Base-by-base conservation (phyloP, 1,140 invertebrate genomes). In the Ips typographus region DNA sequence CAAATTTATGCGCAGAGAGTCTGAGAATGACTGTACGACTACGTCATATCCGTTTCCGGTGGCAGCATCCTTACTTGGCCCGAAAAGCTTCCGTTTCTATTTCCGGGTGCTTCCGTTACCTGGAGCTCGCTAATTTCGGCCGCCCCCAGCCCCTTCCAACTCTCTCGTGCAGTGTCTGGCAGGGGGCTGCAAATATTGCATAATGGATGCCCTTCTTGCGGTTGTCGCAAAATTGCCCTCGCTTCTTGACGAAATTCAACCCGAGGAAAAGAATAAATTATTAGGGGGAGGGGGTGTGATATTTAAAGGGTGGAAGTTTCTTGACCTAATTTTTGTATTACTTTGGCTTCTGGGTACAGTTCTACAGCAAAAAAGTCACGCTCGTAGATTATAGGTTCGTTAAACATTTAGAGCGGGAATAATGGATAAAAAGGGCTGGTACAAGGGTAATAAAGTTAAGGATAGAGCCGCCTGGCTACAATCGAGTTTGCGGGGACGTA, bases 41-140 rank as follows among this genome's bases (percentile, higher is more conserved):
- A 60, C 65, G 65, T 68, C 65, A 61, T 53, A 68, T 68, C 65
- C 65, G 57, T 59, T 60, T 68, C 65, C 65, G 47, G 41, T 53
- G 39, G 57, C 58, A 61, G 65, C 58, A 68, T 68, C 65, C 65
- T 68, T 41, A 68, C 47, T 68, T 53, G 65, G 65, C 65, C 65
- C 65, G 55, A 68, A 61, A 60, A 60, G 58, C 65, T 68, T 68
- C 65, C 65, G 57, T 68, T 61, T 68, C 65, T 68, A 68, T 68
- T 68, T 68, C 65, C 65, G 57, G 57, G 4, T 7, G 65, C 58
- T 68, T 68, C 65, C 65, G 65, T 60, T 67, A 68, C 65, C 65
- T 68, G 65, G 22, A 68, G 42, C 58, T 67, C 44, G 44, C 44
- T 49, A 49, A 49, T 49, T 49, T 22, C 44, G 22, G 52, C 8